Base-by-base conservation (phyloP, 2,888 invertebrate genomes). In the Trichogramma dendrolimi region DNA sequence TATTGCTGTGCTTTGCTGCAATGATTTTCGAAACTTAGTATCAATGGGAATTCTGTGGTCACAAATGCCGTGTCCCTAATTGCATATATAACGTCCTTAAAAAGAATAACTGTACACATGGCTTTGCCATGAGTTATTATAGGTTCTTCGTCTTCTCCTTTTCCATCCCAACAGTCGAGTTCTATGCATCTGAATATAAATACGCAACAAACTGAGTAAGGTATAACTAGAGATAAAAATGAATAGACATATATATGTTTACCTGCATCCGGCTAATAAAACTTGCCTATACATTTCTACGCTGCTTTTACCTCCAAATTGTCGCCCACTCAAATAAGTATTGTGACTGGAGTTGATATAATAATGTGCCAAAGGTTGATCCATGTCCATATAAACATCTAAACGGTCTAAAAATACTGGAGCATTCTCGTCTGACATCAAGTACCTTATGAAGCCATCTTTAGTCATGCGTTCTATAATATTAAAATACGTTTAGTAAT, bases 401-500 rank as follows among this genome's bases (percentile, higher is more conserved):
- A 98, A 83, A n/a, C 97, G 86, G 81, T 99, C 99, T 69, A 99
- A 84, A 82, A 99, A 99, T 67, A 99, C 98, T 0, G 99, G 98
- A 0, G 98, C 96, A 82, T 99, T 99, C 82, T 99, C 99, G 80
- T 99, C 99, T 0, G 98, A 98, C 96, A 99, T 99, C 69, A 99
- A 86, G 83, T 98, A 99, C 64, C 97, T 89, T 80, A 97, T 95
- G 71, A 99, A 87, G 46, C 98, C 98, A 80, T 98, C 97, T 80
- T 96, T 90, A 64, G 93, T 92, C 69, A 98, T 82, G 79, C 88
- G 86, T 79, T 87, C 91, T 92, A 63, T 57, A 55, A 53, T 50
- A 40, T 44, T 42, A 6, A 54, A 27, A 27, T 27, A 27, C 27
- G 11, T 5, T n/a, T 40, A 48, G 14, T n/a, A 11, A 27, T 6